These are phyloP conservation scores for Bombus pascuorum DNA, from an alignment of 1,140 invertebrate species.

Conservation along the genomic window DNA sequence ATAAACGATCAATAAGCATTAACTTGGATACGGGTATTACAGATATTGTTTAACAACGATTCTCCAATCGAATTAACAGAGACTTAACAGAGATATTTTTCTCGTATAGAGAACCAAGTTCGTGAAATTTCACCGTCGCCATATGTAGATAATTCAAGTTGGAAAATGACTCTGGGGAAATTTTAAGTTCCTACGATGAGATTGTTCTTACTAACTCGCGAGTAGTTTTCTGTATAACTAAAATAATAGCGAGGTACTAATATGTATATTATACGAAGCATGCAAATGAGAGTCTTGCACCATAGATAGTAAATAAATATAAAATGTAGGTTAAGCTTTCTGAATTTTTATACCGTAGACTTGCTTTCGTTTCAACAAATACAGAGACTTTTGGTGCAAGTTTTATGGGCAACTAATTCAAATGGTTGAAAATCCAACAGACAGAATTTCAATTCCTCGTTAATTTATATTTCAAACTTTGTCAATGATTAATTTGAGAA, in stretches of 20 bases:
- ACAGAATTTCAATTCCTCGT: too few species aligned
- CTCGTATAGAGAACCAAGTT: neutral
- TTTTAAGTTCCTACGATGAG: neutral
- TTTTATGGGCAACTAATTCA: too few species aligned
- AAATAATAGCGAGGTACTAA: neutral
- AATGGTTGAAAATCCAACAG: too few species aligned
- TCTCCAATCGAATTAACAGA: conserved; percentile 2
- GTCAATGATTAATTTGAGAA: too few species aligned
- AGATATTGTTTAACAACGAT: conserved; percentile 4
- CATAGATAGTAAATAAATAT: neutral
- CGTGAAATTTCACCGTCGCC: neutral
- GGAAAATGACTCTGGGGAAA: neutral
- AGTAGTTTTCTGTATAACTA: neutral
- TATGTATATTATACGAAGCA: neutral
- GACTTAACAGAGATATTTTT: neutral
- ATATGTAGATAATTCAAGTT: neutral
- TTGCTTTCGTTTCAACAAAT: too few species aligned
- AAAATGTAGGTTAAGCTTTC: neutral
- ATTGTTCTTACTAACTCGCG: neutral
- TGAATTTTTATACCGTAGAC: too few species aligned
- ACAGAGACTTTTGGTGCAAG: too few species aligned
- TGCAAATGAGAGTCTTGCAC: neutral
- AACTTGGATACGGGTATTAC: conserved; percentile 7
- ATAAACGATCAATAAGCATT: conserved; percentile 59
- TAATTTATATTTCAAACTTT: too few species aligned